Base-by-base conservation (phyloP, 2,797 vertebrate species). In the Gallinago stenura region DNA sequence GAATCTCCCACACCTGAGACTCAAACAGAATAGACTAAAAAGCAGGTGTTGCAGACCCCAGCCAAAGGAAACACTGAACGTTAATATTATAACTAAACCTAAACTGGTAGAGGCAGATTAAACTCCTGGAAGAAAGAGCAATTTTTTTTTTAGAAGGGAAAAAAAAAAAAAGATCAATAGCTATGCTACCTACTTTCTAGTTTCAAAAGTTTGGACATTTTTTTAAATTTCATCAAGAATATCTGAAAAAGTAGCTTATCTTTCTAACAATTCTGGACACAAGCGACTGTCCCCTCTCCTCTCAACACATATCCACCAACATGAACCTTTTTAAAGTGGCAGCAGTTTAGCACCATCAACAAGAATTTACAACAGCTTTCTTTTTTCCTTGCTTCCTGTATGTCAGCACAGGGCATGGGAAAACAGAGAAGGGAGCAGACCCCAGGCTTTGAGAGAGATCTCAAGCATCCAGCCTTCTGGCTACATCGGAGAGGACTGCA, bases 371-470 rank as follows among this genome's bases (percentile, higher is more conserved):
- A 77, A 25, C 48, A 41, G 41, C 2, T 20, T 68, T 76, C 64
- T 24, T 62, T 37, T 20, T 4, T 15, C 15, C 48, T 87, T 56
- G 71, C 25, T 94, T 90, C 90, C 71, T 94, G 70, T 72, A 15
- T 76, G 77, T 73, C 91, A 94, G 87, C 31, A 20, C 1, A 0
- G 73, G 66, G 73, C 66, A 96, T 56, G 69, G 76, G 90, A 87
- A 95, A 76, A 25, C 26, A 64, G 72, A n/a, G 54, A 28, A 80
- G 41, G 60, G 50, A 71, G 26, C 21, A 62, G 81, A 53, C 31
- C 37, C 37, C 0, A 13, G 22, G 64, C 76, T 83, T 4, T 4
- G 11, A 53, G 53, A 53, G 53, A n/a, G 22, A 53, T 26, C 60
- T n/a, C 61, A 7, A 33, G 58, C n/a, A 0, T 7, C 43, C 77